A percentile compares a stretch with the other conserved stretches of the same genome.
phyloP scores from a whole-genome alignment of 2,888 invertebrate species.

The Agonopterix subpropinquella region DNA sequence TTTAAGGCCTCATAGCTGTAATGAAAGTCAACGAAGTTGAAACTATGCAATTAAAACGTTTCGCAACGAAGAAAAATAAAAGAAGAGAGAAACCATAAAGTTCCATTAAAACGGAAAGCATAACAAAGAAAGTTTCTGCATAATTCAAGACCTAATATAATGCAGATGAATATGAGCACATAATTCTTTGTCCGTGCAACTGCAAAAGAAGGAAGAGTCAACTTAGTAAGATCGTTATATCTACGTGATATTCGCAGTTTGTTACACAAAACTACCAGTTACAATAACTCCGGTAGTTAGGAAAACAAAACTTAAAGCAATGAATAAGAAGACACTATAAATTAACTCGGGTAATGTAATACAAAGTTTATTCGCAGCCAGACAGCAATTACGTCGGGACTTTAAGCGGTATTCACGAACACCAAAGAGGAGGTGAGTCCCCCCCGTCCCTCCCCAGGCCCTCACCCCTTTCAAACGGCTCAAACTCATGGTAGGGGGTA shows the following conservation, averaged over 20 bases:
- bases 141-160: constrained; percentile 12
- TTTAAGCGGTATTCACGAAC: constrained; percentile 69
- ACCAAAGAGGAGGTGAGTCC: constrained; percentile 47
- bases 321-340: constrained; percentile 69
- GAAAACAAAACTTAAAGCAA: constrained; percentile 39
- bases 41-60: background rate
- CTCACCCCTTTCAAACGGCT: constrained; percentile 50
- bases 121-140: constrained; percentile 2
- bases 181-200: constrained; percentile 12
- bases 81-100: constrained; percentile 11
- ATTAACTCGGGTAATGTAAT: constrained; percentile 70
- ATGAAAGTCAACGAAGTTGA: background rate
- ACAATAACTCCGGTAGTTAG: constrained; percentile 42
- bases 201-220: constrained; percentile 10
- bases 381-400: constrained; percentile 69
- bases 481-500: constrained; percentile 44
- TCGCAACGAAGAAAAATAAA: background rate
- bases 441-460: constrained; percentile 24
- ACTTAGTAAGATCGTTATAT: constrained; percentile 1
- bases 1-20: background rate
- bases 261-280: constrained; percentile 17
- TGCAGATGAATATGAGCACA: constrained; percentile 16
- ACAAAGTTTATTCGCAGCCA: constrained; percentile 70
- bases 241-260: constrained; percentile 2
- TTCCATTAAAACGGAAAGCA: constrained; percentile 10